Evolutionary conservation across 2,888 invertebrate genomes (phyloP), one percentile per base, ranked within the genome.

Genomic region (Cephus rjabovi): DNA sequence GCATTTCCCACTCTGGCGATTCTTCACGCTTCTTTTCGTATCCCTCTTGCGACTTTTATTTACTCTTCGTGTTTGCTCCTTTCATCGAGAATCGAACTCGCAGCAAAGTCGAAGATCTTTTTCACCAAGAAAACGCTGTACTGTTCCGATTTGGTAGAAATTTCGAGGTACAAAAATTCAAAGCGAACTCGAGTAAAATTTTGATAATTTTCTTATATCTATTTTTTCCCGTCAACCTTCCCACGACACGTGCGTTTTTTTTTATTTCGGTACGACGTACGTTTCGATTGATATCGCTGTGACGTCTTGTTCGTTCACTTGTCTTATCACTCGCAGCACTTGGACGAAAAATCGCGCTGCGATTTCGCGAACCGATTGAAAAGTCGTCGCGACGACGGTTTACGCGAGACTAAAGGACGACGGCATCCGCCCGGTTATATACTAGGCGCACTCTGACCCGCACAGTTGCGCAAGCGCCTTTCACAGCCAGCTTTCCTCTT

Each of bases 371-470:
- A 11, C 71, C 71, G 15, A 12, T 11, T 12, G 31, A 11, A 71
- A 73, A 79, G 83, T 81, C 85, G 86, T 81, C 87, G 81, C 85
- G 84, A 82, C 87, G 87, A 86, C 56, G 87, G 86, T 88, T 87
- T 87, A 86, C 90, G 90, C 89, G 86, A 89, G 86, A 90, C 90
- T 90, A 86, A 89, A 88, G 88, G 85, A 87, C 88, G 89, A 86
- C 84, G 89, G 89, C 89, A 89, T 88, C 89, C 90, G 89, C 90
- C 90, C 90, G 89, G 89, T 90, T 90, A 90, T 90, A 90, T 90
- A 90, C 89, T 89, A 89, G 84, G 88, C 89, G 87, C 90, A 89
- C 89, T 90, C 87, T 89, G 90, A 90, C 90, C 90, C 89, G 90
- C 90, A 89, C 89, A 89, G 88, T 87, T 88, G 89, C 90, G 90